Evolutionary conservation across 2,113 vertebrate species (phyloP).

Genomic region (Siniperca chuatsi): DNA sequence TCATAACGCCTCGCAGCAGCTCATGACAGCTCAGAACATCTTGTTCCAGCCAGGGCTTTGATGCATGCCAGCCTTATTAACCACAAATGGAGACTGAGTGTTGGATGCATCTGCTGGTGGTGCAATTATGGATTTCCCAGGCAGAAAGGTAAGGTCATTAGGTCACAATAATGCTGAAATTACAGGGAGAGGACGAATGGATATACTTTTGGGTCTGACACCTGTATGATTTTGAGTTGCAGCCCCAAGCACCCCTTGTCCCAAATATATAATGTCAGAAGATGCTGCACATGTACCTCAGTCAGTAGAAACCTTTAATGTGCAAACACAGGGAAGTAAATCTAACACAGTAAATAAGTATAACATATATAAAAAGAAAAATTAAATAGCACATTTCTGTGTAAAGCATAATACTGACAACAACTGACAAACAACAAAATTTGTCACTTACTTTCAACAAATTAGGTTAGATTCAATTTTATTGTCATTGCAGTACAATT

Average conservation of each 20-base stretch:
- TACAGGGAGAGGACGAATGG: constrained; percentile 25
- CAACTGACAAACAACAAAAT: background rate
- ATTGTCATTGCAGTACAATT: no score
- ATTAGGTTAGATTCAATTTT: no score
- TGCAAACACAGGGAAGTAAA: background rate
- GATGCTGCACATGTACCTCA: background rate
- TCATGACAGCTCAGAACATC: constrained; percentile 57
- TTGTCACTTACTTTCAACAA: background rate
- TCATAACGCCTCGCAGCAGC: constrained; percentile 49
- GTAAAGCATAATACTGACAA: background rate
- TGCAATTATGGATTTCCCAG: constrained; percentile 68
- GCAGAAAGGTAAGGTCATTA: constrained; percentile 29
- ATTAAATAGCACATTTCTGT: background rate
- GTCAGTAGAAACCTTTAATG: background rate
- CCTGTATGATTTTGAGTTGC: constrained; percentile 6
- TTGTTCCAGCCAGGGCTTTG: constrained; percentile 47
- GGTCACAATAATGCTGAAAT: constrained; percentile 43
- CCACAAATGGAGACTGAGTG: constrained; percentile 39
- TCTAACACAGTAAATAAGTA: background rate
- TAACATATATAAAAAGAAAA: background rate
- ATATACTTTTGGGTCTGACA: background rate
- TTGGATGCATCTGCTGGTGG: constrained; percentile 37
- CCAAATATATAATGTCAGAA: background rate
- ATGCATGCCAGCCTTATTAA: constrained; percentile 46
- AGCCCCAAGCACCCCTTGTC: background rate